Evolutionary conservation across 2,888 invertebrate species (phyloP).

Genomic region (Xanthostigma xanthostigma): DNA sequence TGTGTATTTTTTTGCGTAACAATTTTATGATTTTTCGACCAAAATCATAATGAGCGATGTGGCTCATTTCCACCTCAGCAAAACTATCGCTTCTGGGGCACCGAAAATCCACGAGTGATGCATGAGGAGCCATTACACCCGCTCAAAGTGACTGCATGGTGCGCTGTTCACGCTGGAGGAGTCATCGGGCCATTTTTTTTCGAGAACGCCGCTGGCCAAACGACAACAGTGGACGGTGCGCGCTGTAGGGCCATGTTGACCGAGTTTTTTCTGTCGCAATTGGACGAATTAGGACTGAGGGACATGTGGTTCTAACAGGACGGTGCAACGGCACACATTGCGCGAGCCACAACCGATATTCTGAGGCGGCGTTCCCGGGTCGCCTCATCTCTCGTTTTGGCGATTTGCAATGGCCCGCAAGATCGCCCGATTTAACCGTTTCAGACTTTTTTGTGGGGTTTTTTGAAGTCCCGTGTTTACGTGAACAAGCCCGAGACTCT

Average conservation of each 20-base stretch:
- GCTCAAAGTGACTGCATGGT: conserved; percentile 2
- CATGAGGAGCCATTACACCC: conserved; percentile 8
- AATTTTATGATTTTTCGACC: background rate
- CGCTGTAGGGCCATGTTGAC: conserved; percentile 12
- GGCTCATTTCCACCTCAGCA: conserved; percentile 5
- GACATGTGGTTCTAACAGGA: conserved; percentile 10
- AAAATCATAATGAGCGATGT: conserved; percentile 1
- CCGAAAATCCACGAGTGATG: conserved; percentile 11
- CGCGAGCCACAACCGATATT: conserved; percentile 6
- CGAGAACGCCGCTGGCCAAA: conserved; percentile 6
- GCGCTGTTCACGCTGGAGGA: conserved; percentile 7
- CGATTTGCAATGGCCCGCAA: conserved; percentile 13
- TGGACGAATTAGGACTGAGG: conserved; percentile 7
- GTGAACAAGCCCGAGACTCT: conserved; percentile 1
- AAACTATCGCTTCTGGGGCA: conserved; percentile 11
- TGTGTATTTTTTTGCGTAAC: conserved; percentile 5
- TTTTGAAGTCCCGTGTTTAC: conserved; percentile 2
- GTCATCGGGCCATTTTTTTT: conserved; percentile 11
- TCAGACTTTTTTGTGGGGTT: background rate
- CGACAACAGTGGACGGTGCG: conserved; percentile 10
- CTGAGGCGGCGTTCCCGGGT: background rate
- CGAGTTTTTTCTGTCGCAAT: conserved; percentile 6
- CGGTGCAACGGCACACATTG: conserved; percentile 3
- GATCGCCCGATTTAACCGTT: conserved; percentile 9
- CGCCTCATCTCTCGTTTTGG: conserved; percentile 3